Base-by-base conservation (phyloP, 2,888 invertebrate genomes). In the Pristionchus entomophagus region DNA sequence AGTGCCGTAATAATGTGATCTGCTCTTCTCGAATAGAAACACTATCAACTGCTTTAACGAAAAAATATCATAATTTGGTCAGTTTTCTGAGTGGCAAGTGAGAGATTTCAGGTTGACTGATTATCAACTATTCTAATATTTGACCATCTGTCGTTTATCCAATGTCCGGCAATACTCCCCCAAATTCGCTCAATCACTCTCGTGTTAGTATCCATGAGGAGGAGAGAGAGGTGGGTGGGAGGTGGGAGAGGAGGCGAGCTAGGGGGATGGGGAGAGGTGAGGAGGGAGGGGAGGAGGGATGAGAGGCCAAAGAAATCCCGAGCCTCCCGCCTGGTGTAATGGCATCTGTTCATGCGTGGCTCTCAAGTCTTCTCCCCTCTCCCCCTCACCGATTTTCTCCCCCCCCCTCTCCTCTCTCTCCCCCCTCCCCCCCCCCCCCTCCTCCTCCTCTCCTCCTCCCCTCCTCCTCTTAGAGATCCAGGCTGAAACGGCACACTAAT, bases 341-440 rank as follows among this genome's bases (percentile, higher is more conserved):
- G 83, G 83, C 83, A 83, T 83, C 62, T 83, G 83, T 83, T 62
- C 81, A 81, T 83, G 83, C 19, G n/a, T 45, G 5, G 29, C 12
- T 45, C 49, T 29, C 49, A 22, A 14, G 8, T 19, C 49, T 45
- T 22, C 51, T 49, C 80, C n/a, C 77, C n/a, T 41, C 22, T 26
- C 19, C 80, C n/a, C 77, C n/a, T 41, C 22, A 8, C n/a, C 12
- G 53, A 35, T 26, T 17, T 32, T 4, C 38, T 35, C 53, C 53
- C 32, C 35, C 38, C 26, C 45, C 49, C 53, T 65, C 83, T 65
- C 8, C 29, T 0, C 2, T 49, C 65, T 17, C 29, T 22, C 12
- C 83, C 29, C 62, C 62, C 45, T 65, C 53, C 45, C 83, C 12
- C 22, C 35, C 6, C n/a, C 51, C 53, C 29, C 59, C 82, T 41